phyloP scores from a whole-genome alignment of 1,140 invertebrate genomes.

The Drosophila tropicalis region DNA sequence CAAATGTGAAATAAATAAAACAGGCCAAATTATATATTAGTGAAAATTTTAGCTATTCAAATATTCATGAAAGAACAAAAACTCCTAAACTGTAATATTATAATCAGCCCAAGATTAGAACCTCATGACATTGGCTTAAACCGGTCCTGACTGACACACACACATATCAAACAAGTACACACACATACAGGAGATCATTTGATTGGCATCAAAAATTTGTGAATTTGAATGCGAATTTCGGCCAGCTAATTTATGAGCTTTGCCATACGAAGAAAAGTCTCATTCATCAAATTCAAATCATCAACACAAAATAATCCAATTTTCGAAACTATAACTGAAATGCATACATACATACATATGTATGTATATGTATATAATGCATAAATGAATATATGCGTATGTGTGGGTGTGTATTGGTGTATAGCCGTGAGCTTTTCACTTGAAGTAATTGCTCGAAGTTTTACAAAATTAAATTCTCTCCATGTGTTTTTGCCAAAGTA shows the following conservation, averaged over 20 bases:
- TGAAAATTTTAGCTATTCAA: no score
- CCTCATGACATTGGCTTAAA: not conserved
- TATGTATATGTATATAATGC: no score
- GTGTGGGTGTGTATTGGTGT: not conserved
- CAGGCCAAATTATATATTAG: no score
- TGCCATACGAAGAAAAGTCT: slow-evolving; percentile 1
- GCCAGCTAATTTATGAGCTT: slow-evolving; percentile 28
- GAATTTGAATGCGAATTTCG: slow-evolving; percentile 9
- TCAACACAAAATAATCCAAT: slow-evolving; percentile 4
- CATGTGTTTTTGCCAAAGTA: slow-evolving; percentile 16
- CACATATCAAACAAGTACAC: not conserved
- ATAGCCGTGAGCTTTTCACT: not conserved
- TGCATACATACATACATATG: not conserved
- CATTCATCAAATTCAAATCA: slow-evolving; percentile 14
- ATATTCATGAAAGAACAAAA: no score
- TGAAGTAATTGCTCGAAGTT: slow-evolving; percentile 10
- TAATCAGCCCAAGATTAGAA: no score
- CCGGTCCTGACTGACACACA: slow-evolving; percentile 28
- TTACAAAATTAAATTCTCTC: slow-evolving; percentile 21
- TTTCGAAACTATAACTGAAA: slow-evolving; percentile 5
- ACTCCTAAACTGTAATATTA: no score
- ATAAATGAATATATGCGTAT: not conserved
- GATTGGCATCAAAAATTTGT: slow-evolving; percentile 41
- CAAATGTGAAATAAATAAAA: no score
- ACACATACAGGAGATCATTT: slow-evolving; percentile 35